Base-by-base conservation (phyloP, 2,113 vertebrate species). In the Spermophilus dauricus region DNA sequence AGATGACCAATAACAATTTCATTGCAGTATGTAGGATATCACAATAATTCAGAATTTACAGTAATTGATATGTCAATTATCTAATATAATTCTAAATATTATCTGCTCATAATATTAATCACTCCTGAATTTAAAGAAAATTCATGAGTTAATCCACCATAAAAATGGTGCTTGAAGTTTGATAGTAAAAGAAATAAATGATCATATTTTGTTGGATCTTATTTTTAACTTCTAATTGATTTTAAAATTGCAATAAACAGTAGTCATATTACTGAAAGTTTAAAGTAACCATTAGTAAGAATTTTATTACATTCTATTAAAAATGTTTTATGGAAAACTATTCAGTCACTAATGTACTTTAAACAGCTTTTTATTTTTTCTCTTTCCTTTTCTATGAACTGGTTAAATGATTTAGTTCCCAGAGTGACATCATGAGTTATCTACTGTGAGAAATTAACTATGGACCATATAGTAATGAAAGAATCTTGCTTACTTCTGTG, bases 41-140 rank as follows among this genome's bases (percentile, higher is more conserved):
- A 87, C 7, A 97, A 58, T 75, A 89, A 94, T 42, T 95, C 84
- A 80, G 72, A 95, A 61, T 78, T 97, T 61, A 85, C 8, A 97
- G 69, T 84, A 92, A 94, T 61, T 95, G 89, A 95, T 37, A 12
- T 0, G 91, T 61, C 32, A 86, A 86, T 97, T 94, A 92, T 83
- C 24, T 97, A 96, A 97, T 97, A 24, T 97, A 95, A 96, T 97
- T 95, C 18, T 82, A 82, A 95, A 42, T 95, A 92, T 80, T 85
- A 93, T 95, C n/a, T 97, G 20, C 61, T 95, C 8, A 32, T 87
- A 78, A 45, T 32, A 97, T 92, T 96, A 97, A 93, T 67, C 95
- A 17, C 89, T 97, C 96, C 34, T 84, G 39, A 95, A 83, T 80
- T 95, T 95, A 82, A 11, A 94, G 37, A 77, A 89, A 34, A 0